Conservation (phyloP, 2,888 invertebrate genomes). For the Chrysina gloriosa region DNA sequence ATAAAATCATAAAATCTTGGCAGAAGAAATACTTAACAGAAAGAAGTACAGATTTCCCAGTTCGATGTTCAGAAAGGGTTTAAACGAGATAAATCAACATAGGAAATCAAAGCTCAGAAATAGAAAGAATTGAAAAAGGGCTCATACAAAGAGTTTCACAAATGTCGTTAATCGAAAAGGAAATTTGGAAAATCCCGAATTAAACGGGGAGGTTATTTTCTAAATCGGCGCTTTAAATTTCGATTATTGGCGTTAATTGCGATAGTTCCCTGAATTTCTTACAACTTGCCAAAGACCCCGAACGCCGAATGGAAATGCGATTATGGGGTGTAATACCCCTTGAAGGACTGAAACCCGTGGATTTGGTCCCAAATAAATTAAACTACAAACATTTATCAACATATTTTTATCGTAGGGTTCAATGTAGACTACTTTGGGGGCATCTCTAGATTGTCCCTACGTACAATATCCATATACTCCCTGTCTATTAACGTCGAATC, state of each 20-base stretch:
- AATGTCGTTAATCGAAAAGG: neutral
- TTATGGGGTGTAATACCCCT: conserved; percentile 64
- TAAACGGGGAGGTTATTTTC: conserved; percentile 44
- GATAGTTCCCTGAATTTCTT: conserved; percentile 47
- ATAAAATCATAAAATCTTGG: no score
- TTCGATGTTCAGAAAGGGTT: no score
- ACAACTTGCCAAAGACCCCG: conserved; percentile 60
- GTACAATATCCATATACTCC: no score
- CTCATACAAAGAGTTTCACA: conserved; percentile 28
- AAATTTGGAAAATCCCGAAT: conserved; percentile 2
- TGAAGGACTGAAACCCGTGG: conserved; percentile 55
- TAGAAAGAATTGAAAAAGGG: no score
- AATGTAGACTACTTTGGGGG: conserved; percentile 63
- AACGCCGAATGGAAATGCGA: conserved; percentile 64
- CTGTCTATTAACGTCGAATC: no score
- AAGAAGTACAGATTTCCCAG: no score
- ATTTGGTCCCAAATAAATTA: neutral
- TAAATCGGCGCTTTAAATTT: conserved; percentile 47
- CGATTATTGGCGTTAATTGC: conserved; percentile 43
- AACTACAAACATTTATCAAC: conserved; percentile 8
- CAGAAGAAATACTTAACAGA: no score
- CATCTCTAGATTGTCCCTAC: conserved; percentile 66
- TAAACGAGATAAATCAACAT: no score
- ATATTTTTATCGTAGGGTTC: conserved; percentile 57
- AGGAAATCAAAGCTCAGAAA: no score